phyloP scores from a whole-genome alignment of 2,113 vertebrate species.

The Meriones unguiculatus region DNA sequence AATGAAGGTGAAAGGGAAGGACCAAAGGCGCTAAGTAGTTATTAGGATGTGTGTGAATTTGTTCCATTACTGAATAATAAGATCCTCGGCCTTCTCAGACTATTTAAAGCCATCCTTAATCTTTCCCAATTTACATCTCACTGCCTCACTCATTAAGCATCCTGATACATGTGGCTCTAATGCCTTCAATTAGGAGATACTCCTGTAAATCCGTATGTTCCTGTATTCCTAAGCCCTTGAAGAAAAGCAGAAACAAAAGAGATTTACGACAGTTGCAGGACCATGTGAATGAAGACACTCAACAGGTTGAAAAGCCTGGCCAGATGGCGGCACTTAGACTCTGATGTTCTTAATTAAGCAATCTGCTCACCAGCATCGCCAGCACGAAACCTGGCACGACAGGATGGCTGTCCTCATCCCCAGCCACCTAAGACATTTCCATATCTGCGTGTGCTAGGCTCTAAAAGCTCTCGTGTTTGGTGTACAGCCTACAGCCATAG shows the following conservation, averaged over 20 bases:
- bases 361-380: constrained; percentile 68
- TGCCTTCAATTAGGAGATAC: constrained; percentile 57
- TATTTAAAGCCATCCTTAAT: constrained; percentile 60
- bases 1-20: constrained; percentile 40
- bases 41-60: constrained; percentile 27
- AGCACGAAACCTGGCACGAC: constrained; percentile 37
- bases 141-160: constrained; percentile 59
- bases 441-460: background rate
- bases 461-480: background rate
- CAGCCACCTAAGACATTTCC: constrained; percentile 33
- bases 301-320: constrained; percentile 70
- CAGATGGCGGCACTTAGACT: constrained; percentile 67
- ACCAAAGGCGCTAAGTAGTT: background rate
- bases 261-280: constrained; percentile 53
- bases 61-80: constrained; percentile 48
- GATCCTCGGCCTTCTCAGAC: constrained; percentile 38
- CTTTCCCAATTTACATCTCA: constrained; percentile 48
- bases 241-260: constrained; percentile 65
- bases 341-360: constrained; percentile 70
- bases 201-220: constrained; percentile 30
- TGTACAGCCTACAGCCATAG: background rate
- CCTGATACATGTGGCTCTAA: constrained; percentile 47
- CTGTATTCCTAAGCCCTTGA: constrained; percentile 63
- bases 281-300: constrained; percentile 43
- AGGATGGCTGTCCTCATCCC: background rate